phyloP scores from a whole-genome alignment of 2,888 invertebrate genomes.

The Hemistola chrysoprasaria region DNA sequence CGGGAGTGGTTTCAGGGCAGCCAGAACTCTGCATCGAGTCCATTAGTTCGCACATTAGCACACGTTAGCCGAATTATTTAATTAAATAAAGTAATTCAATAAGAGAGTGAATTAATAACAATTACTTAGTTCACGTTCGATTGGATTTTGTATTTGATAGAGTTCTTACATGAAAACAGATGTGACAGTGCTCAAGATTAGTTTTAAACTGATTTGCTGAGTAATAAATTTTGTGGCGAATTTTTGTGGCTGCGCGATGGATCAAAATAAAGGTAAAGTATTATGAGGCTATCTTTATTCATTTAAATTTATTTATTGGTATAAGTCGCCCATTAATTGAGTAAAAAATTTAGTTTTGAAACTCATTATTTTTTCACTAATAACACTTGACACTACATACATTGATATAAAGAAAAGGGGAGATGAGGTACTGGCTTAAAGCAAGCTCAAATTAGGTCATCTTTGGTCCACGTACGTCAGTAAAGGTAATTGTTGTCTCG shows the following conservation, averaged over 20 bases:
- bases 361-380: too few species aligned
- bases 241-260: conserved; percentile 45
- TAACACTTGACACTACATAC: too few species aligned
- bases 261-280: conserved; percentile 66
- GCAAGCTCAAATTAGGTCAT: too few species aligned
- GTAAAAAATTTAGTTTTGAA: too few species aligned
- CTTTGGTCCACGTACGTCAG: too few species aligned
- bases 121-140: conserved; percentile 57
- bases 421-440: too few species aligned
- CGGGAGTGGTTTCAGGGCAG: conserved; percentile 45
- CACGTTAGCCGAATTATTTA: conserved; percentile 79
- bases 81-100: conserved; percentile 80
- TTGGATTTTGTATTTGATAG: conserved; percentile 36
- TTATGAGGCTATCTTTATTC: neutral
- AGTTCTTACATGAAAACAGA: conserved; percentile 51
- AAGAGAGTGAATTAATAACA: conserved; percentile 77
- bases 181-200: conserved; percentile 52
- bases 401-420: too few species aligned
- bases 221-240: conserved; percentile 26
- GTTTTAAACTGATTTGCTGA: conserved; percentile 25
- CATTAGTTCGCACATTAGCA: conserved; percentile 80
- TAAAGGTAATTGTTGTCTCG: too few species aligned
- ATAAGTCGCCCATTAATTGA: too few species aligned
- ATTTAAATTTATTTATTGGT: neutral
- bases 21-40: conserved; percentile 73